Percentiles rank a stretch among this genome's conserved stretches.
Conservation (phyloP, 1,140 invertebrate species). For the Diachasma alloeum region DNA sequence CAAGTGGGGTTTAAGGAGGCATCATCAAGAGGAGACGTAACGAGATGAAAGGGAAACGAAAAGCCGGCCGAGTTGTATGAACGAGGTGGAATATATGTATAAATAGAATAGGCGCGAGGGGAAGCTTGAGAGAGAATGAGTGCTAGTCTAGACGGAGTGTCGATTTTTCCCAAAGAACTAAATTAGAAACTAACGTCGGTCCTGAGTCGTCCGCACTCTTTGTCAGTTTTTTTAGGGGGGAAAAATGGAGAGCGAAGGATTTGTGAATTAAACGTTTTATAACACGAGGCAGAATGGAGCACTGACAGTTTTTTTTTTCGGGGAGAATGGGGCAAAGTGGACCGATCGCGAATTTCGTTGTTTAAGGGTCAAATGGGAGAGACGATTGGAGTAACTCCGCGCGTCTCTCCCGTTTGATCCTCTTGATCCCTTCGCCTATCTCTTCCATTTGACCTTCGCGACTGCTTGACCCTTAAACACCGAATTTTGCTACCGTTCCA, state of each 20-base stretch:
- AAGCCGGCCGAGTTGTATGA: slow-evolving; percentile 48
- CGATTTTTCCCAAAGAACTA: slow-evolving; percentile 62
- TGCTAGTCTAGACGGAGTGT: slow-evolving; percentile 64
- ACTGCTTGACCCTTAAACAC: no score
- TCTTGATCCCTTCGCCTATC: no score
- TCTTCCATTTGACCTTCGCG: no score
- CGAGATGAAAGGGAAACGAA: slow-evolving; percentile 62
- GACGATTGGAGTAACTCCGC: no score
- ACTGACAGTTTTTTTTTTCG: neutral
- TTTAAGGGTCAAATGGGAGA: no score
- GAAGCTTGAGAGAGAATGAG: slow-evolving; percentile 25
- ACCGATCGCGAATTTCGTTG: no score
- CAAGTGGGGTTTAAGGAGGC: neutral
- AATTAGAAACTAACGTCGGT: slow-evolving; percentile 57
- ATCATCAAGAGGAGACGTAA: slow-evolving; percentile 54
- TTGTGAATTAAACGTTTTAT: neutral
- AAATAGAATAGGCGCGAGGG: slow-evolving; percentile 39
- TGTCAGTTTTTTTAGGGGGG: neutral
- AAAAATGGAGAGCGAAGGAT: neutral
- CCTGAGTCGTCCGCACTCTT: neutral
- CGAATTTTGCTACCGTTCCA: no score
- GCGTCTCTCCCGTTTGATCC: no score
- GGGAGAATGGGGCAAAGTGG: no score
- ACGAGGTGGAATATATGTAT: slow-evolving; percentile 64
- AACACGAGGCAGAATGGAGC: no score